These are phyloP conservation scores for Saimiri boliviensis DNA, from an alignment of 2,113 vertebrate genomes.

Conservation along the genomic window DNA sequence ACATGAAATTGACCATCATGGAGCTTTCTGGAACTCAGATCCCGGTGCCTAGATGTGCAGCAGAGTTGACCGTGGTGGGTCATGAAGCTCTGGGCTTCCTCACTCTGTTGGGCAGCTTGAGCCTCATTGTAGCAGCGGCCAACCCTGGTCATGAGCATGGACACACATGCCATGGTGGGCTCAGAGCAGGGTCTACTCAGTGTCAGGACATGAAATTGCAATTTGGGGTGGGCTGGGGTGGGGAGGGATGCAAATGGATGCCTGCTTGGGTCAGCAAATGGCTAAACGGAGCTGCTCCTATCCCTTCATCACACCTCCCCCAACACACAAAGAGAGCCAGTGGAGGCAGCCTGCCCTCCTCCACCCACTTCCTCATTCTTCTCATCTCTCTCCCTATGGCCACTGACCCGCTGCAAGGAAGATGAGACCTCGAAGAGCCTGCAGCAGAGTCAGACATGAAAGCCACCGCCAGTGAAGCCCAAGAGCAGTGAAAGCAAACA, in stretches of 20 bases:
- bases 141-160: neutral
- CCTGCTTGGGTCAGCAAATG: too few species aligned
- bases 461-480: neutral
- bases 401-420: neutral
- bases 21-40: neutral
- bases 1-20: fast-evolving
- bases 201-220: neutral
- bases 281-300: neutral
- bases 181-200: neutral
- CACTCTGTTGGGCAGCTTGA: neutral
- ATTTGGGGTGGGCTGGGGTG: neutral
- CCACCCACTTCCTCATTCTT: conserved; percentile 1
- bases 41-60: neutral
- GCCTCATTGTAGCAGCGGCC: neutral
- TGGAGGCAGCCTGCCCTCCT: neutral
- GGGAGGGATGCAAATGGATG: too few species aligned
- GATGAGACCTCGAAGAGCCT: neutral
- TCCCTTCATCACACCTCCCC: neutral
- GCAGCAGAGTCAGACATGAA: neutral
- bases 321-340: fast-evolving
- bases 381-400: conserved; percentile 58
- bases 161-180: fast-evolving
- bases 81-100: neutral
- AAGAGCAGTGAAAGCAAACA: conserved; percentile 51
- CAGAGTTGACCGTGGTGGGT: too few species aligned